Evolutionary conservation across 2,113 vertebrate species (phyloP).

Genomic region (Gobiocypris rarus): DNA sequence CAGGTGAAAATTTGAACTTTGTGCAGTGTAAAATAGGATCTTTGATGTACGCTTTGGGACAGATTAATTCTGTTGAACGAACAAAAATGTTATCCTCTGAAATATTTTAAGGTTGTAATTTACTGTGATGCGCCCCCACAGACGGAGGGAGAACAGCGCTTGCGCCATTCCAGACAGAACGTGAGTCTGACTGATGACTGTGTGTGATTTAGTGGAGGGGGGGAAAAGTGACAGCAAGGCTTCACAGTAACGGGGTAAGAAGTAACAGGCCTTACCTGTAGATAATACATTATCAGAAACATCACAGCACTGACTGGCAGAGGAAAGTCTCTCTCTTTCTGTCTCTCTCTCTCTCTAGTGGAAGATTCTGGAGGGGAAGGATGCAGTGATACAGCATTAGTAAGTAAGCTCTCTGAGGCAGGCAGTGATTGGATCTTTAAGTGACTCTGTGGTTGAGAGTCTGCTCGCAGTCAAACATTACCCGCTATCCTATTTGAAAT

Average conservation of each 20-base stretch:
- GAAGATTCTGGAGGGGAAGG: conserved; percentile 19
- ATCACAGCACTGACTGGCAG: background rate
- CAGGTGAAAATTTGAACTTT: conserved; percentile 24
- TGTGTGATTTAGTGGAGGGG: background rate
- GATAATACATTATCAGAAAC: conserved; percentile 46
- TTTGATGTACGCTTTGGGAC: conserved; percentile 31
- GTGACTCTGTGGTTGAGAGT: conserved; percentile 31
- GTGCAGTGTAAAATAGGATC: conserved; percentile 21
- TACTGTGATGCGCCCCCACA: background rate
- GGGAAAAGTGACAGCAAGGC: background rate
- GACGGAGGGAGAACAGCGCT: background rate
- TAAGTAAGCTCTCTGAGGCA: conserved; percentile 42
- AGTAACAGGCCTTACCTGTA: conserved; percentile 35
- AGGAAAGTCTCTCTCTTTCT: conserved; percentile 3
- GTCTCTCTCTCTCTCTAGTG: conserved; percentile 13
- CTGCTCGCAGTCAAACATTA: conserved; percentile 33
- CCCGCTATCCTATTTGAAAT: background rate
- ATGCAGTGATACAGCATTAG: conserved; percentile 30
- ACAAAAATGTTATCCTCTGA: conserved; percentile 20
- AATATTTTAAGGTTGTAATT: conserved; percentile 26
- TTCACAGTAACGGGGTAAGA: conserved; percentile 14
- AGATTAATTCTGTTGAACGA: background rate
- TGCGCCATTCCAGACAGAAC: background rate
- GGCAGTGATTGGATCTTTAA: conserved; percentile 32
- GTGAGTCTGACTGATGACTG: conserved; percentile 38